A percentile compares a stretch with the other conserved stretches of the same genome.
These are phyloP conservation scores for Cinara cedri DNA, from an alignment of 2,888 invertebrate species.

Conservation along the genomic window DNA sequence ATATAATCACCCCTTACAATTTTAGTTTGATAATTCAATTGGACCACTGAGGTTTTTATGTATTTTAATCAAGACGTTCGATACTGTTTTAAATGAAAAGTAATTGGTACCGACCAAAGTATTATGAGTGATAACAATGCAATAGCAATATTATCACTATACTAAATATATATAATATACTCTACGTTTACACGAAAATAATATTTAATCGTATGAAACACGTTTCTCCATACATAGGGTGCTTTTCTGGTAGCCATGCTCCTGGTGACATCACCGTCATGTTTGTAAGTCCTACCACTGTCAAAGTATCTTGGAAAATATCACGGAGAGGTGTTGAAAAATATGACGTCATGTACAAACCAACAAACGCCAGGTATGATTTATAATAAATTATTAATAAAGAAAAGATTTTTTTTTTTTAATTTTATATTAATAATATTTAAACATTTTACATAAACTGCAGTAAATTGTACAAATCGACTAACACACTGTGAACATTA, in stretches of 20 bases:
- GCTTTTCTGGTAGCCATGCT: conserved; percentile 68
- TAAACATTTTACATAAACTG: neutral
- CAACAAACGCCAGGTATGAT: conserved; percentile 87
- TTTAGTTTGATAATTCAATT: too few species aligned
- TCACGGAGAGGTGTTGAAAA: conserved; percentile 75
- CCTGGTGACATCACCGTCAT: conserved; percentile 90
- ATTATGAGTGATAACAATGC: too few species aligned
- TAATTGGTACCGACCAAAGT: too few species aligned
- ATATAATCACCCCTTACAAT: too few species aligned
- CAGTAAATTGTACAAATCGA: too few species aligned
- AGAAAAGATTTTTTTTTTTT: too few species aligned
- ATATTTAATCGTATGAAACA: neutral
- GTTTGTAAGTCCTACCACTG: conserved; percentile 83
- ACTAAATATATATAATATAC: too few species aligned
- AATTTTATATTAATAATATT: neutral
- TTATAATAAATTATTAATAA: neutral
- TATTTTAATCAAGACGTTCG: too few species aligned
- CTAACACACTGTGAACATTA: too few species aligned
- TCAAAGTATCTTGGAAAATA: conserved; percentile 85
- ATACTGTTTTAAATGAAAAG: too few species aligned
- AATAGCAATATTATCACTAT: too few species aligned
- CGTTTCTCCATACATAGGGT: conserved; percentile 62
- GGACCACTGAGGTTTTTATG: too few species aligned
- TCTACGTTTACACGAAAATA: neutral
- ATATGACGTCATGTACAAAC: conserved; percentile 90